A percentile compares a stretch with the other conserved stretches of the same genome.
Evolutionary conservation across 1,140 invertebrate genomes (phyloP).

Genomic region (Conus betulinus): DNA sequence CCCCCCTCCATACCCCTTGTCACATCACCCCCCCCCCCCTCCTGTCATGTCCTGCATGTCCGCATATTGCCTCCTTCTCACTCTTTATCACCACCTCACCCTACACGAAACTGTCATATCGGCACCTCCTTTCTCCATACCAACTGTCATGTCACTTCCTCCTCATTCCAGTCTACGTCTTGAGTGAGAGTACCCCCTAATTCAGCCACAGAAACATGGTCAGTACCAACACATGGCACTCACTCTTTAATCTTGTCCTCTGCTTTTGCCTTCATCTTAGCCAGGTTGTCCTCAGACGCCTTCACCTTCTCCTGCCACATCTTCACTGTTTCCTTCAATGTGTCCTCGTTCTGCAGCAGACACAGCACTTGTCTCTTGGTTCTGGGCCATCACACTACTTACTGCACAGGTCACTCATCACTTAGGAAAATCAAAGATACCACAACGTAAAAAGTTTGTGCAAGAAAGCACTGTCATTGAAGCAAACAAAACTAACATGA

Average conservation of each 20-base stretch:
- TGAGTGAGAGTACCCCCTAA: not conserved
- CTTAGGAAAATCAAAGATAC: too few species aligned
- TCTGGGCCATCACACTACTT: too few species aligned
- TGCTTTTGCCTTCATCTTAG: constrained; percentile 80
- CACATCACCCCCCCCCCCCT: too few species aligned
- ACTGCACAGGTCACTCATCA: too few species aligned
- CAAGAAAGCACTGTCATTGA: too few species aligned
- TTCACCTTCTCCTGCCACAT: constrained; percentile 79
- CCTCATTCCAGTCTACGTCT: not conserved
- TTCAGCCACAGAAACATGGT: constrained; percentile 11
- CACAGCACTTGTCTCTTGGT: not conserved
- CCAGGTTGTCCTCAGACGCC: constrained; percentile 79
- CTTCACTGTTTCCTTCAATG: constrained; percentile 78
- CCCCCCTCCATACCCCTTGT: too few species aligned
- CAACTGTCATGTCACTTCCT: not conserved
- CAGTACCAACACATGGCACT: constrained; percentile 46
- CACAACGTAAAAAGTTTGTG: too few species aligned
- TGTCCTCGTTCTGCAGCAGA: constrained; percentile 77
- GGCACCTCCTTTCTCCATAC: not conserved
- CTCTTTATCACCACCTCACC: too few species aligned
- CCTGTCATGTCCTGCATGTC: too few species aligned
- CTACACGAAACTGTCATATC: not conserved
- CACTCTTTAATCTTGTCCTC: constrained; percentile 80
- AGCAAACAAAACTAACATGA: too few species aligned
- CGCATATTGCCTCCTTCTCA: too few species aligned